Percentiles rank a stretch among this genome's conserved stretches.
Evolutionary conservation across 1,140 invertebrate species (phyloP).

Genomic region (Drosophila nasuta): DNA sequence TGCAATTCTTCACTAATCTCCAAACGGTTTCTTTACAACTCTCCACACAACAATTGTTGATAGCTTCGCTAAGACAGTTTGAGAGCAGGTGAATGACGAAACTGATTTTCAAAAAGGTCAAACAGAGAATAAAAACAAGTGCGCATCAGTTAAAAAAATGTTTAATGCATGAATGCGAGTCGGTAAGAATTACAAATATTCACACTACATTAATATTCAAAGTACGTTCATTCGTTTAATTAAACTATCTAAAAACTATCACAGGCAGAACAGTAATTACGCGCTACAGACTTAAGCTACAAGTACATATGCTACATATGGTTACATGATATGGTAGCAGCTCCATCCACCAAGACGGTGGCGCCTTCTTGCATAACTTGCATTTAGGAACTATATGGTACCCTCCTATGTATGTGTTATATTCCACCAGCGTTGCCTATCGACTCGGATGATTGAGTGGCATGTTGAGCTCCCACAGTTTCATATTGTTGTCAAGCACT

Average conservation of each 20-base stretch:
- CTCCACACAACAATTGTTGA: no score
- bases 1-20: no score
- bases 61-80: background rate
- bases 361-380: constrained; percentile 2
- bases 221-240: constrained; percentile 46
- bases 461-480: constrained; percentile 95
- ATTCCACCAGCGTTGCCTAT: constrained; percentile 19
- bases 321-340: constrained; percentile 46
- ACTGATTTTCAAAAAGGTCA: background rate
- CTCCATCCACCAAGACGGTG: constrained; percentile 16
- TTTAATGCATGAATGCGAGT: constrained; percentile 31
- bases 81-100: background rate
- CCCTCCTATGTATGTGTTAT: background rate
- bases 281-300: constrained; percentile 65
- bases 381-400: constrained; percentile 46
- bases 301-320: constrained; percentile 41
- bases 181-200: constrained; percentile 13
- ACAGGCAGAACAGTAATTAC: constrained; percentile 80
- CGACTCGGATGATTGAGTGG: constrained; percentile 61
- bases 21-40: no score
- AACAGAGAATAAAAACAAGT: background rate
- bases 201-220: constrained; percentile 14
- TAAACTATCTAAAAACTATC: constrained; percentile 80
- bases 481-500: constrained; percentile 94
- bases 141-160: constrained; percentile 5